phyloP scores from a whole-genome alignment of 2,797 vertebrate genomes.

The Rhinoraja longicauda region DNA sequence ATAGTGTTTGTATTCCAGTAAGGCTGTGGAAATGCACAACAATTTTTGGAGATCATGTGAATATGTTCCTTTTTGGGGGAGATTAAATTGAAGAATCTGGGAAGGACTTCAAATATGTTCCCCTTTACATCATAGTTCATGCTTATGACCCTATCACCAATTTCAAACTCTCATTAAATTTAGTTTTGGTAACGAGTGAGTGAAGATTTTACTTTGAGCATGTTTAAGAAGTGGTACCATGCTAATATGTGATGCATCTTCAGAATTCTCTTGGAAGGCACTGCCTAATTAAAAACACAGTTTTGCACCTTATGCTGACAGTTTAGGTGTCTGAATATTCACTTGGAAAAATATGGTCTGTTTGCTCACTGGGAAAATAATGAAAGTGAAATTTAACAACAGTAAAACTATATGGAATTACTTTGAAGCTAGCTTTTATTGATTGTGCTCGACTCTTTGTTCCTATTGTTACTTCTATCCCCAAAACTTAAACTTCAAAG shows the following conservation, averaged over 20 bases:
- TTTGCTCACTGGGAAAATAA: neutral
- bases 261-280: conserved; percentile 3
- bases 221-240: neutral
- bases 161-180: conserved; percentile 1
- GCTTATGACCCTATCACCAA: neutral
- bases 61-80: neutral
- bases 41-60: neutral
- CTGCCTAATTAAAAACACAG: conserved; percentile 23
- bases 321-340: conserved; percentile 19
- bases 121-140: neutral
- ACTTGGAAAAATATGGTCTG: conserved; percentile 11
- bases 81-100: neutral
- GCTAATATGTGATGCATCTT: neutral
- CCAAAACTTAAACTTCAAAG: neutral
- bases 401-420: neutral
- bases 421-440: neutral
- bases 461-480: neutral
- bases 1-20: too few species aligned
- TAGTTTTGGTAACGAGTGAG: conserved; percentile 14
- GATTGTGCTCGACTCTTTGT: neutral
- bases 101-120: neutral
- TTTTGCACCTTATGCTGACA: conserved; percentile 25
- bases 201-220: neutral
- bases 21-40: neutral
- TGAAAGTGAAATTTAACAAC: neutral